Percentiles rank a stretch among this genome's conserved stretches.
Conservation (phyloP, 1,140 invertebrate genomes). For the Penaeus japonicus region DNA sequence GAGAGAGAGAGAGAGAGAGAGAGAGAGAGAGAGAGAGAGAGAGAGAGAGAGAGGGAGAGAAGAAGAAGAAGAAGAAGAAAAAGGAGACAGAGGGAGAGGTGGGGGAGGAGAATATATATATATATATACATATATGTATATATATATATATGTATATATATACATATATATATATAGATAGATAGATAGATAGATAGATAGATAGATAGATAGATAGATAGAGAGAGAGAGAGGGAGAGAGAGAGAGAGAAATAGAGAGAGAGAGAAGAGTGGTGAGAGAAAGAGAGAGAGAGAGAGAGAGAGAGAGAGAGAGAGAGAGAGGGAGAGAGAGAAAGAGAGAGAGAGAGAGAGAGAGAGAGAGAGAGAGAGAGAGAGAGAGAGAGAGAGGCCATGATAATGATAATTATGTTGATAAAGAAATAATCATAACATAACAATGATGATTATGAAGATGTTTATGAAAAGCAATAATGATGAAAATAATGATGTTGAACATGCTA, state of each 20-base stretch:
- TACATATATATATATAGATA: constrained; percentile 7
- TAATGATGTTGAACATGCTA: too few relatives aligned
- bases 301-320: too few relatives aligned
- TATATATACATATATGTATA: background rate
- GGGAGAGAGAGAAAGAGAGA: too few relatives aligned
- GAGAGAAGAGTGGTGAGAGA: background rate
- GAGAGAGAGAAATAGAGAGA: background rate
- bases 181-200: background rate
- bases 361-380: too few relatives aligned
- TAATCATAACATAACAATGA: too few relatives aligned
- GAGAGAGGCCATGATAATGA: too few relatives aligned
- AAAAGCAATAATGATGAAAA: too few relatives aligned
- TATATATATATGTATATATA: constrained; percentile 9
- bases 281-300: too few relatives aligned
- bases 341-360: background rate
- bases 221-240: background rate
- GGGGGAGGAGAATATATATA: background rate
- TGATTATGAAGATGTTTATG: too few relatives aligned
- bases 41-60: background rate
- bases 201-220: background rate
- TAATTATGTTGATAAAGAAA: too few relatives aligned
- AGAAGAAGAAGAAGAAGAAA: background rate
- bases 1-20: background rate
- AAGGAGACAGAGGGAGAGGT: background rate
- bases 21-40: background rate